A percentile compares a stretch with the other conserved stretches of the same genome.
Conservation (phyloP, 2,113 vertebrate species). For the Varanus salvator region DNA sequence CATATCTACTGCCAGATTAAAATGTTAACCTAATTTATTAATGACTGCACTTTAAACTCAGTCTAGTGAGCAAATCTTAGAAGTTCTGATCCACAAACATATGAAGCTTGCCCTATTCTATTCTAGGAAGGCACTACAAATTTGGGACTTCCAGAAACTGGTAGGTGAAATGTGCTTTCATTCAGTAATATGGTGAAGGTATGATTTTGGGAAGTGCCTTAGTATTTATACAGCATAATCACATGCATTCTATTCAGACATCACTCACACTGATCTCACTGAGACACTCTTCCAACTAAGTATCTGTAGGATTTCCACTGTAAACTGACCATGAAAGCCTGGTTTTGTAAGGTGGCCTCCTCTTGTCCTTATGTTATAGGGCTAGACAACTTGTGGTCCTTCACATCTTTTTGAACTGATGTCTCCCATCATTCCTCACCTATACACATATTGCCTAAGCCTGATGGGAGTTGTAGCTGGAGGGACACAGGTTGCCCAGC, state of each 20-base stretch:
- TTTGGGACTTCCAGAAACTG: background rate
- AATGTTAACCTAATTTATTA: background rate
- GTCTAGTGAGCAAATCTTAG: background rate
- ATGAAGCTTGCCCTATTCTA: background rate
- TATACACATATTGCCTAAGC: no score
- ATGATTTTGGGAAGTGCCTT: background rate
- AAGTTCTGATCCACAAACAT: background rate
- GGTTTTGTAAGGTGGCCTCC: background rate
- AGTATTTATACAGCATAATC: background rate
- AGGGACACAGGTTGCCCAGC: no score
- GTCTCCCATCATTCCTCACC: no score
- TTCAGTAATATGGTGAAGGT: background rate
- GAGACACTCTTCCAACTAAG: background rate
- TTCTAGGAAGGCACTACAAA: background rate
- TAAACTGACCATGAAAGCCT: background rate
- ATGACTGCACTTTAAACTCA: background rate
- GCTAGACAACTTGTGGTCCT: no score
- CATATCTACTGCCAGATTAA: background rate
- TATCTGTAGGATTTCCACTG: background rate
- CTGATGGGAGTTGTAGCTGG: no score
- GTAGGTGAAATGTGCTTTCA: background rate
- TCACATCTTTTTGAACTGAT: no score
- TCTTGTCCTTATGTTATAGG: background rate
- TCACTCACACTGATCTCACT: background rate
- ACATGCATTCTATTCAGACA: background rate